A percentile compares a stretch with the other conserved stretches of the same genome.
phyloP scores from a whole-genome alignment of 2,888 invertebrate species.

The Dasypogon diadema region DNA sequence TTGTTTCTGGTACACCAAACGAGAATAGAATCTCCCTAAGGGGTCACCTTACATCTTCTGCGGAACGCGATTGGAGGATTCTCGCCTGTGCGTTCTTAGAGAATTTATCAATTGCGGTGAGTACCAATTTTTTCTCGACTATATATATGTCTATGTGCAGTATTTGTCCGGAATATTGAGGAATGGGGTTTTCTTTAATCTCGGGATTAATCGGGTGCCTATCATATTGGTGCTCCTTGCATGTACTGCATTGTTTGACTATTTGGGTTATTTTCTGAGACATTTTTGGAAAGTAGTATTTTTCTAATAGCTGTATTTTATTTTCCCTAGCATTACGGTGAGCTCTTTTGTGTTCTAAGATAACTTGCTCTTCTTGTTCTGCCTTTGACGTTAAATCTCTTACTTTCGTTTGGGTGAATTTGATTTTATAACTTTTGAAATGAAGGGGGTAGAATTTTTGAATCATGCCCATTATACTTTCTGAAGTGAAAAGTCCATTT shows the following conservation, averaged over 20 bases:
- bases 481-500: conserved; percentile 3
- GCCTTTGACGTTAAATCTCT: too few species aligned
- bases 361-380: too few species aligned
- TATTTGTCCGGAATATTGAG: conserved; percentile 12
- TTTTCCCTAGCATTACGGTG: conserved; percentile 30
- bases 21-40: conserved; percentile 53
- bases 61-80: conserved; percentile 35
- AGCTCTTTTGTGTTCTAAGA: conserved; percentile 9
- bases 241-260: too few species aligned
- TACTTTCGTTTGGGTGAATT: too few species aligned
- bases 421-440: too few species aligned
- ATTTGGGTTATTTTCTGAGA: conserved; percentile 49
- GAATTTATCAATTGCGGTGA: conserved; percentile 43
- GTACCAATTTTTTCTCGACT: too few species aligned
- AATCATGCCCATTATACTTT: conserved; percentile 28
- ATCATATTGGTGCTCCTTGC: conserved; percentile 53
- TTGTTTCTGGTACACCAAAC: conserved; percentile 53
- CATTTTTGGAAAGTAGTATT: conserved; percentile 56
- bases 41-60: conserved; percentile 51
- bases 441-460: conserved; percentile 2
- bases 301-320: conserved; percentile 17
- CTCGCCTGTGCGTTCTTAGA: conserved; percentile 22
- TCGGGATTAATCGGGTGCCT: conserved; percentile 22
- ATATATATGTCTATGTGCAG: conserved; percentile 28
- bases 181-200: conserved; percentile 3